Evolutionary conservation across 1,140 invertebrate species (phyloP), one percentile per base, ranked within the genome.

Genomic region (Cydia strobilella): DNA sequence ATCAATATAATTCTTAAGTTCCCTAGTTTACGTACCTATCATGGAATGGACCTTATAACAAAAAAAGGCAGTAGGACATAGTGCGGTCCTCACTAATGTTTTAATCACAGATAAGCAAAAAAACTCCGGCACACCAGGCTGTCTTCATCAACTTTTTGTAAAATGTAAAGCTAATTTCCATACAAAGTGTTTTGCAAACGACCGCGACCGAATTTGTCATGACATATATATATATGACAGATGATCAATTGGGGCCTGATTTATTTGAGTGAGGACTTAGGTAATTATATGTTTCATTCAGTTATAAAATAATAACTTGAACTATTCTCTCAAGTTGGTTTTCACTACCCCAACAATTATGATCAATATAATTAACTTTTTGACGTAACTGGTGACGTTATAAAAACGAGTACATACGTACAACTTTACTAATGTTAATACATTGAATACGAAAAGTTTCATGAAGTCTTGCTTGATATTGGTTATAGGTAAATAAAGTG

Each of bases 171-270:
- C 82, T 85, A 75, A 90, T 89, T 88, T 86, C 82, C 86, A 89
- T 89, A 91, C 82, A 89, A 85, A 89, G 84, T 86, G 86, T 87
- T 90, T 82, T 84, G 81, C 81, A 82, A 89, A 85, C 76, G 80
- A 77, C 51, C 13, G 42, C 75, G 80, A 77, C 78, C 77, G 75
- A 78, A 81, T 79, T 83, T 31, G 82, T 77, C 79, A 79, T 84
- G 75, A 76, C 74, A 79, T 74, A 79, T 63, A 79, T 74, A 79
- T 63, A 15, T 27, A 51, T 35, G 75, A 77, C 80, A 79, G 78
- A 72, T 79, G 76, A 69, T 69, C 31, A 42, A 69, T 69, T 69
- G 15, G 31, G 3, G 31, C 9, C 35, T 69, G n/a, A n/a, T n/a
- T 42, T 18, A 39, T 69, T 10, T 69, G 18, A n/a, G 7, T 23